A percentile compares a stretch with the other conserved stretches of the same genome.
These are phyloP conservation scores for Rhea pennata DNA, from an alignment of 2,113 vertebrate species.

Conservation along the genomic window DNA sequence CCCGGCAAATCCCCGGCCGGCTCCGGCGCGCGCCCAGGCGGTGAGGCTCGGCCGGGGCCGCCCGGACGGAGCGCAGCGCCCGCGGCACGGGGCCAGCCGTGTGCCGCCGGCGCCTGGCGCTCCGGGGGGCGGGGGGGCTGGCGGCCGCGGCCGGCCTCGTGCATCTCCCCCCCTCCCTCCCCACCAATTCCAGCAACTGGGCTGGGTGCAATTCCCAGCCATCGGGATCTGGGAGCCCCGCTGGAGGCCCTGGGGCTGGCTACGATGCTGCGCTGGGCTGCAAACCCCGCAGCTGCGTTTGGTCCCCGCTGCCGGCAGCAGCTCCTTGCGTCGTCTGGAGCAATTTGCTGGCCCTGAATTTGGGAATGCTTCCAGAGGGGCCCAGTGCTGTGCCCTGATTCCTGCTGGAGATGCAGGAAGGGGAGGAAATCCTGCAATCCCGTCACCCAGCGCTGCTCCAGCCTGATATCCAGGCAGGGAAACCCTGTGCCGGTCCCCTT, in stretches of 20 bases:
- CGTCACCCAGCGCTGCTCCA: no score
- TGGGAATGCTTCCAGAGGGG: accelerated
- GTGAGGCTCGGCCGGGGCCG: neutral
- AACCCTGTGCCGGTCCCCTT: neutral
- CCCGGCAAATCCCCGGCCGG: no score
- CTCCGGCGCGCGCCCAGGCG: no score
- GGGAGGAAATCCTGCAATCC: neutral
- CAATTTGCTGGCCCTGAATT: neutral
- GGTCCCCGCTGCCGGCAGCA: neutral
- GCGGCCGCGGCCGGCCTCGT: no score
- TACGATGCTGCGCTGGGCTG: no score
- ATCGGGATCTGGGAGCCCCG: accelerated
- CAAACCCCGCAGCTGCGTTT: no score
- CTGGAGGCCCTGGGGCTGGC: neutral
- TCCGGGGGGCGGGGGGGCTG: accelerated
- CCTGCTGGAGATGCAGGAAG: neutral
- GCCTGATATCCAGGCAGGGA: neutral
- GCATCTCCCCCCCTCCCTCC: no score
- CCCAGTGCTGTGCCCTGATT: neutral
- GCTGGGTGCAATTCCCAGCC: neutral
- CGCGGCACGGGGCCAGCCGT: neutral
- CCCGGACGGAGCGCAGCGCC: neutral
- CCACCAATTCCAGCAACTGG: no score
- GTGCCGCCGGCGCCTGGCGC: neutral
- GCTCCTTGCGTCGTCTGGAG: neutral